Conservation (phyloP, 2,888 invertebrate genomes). For the Pristionchus fissidentatus region DNA sequence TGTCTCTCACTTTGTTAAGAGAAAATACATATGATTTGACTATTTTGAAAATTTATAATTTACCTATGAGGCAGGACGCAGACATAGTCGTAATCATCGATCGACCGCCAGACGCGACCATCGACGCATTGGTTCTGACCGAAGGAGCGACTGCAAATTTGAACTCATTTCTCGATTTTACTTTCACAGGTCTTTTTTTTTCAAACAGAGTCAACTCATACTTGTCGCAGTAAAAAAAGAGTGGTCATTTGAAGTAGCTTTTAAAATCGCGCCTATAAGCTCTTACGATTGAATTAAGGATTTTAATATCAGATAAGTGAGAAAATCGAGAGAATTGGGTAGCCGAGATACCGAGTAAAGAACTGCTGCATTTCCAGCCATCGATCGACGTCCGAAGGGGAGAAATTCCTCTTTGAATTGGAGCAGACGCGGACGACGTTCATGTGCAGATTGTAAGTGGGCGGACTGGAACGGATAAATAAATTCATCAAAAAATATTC, state of each 20-base stretch:
- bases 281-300: no score
- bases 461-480: neutral
- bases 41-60: neutral
- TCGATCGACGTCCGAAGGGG: neutral
- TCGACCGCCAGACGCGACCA: slow-evolving; percentile 68
- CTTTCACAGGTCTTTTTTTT: neutral
- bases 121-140: slow-evolving; percentile 69
- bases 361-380: slow-evolving; percentile 33
- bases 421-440: slow-evolving; percentile 19
- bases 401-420: slow-evolving; percentile 4
- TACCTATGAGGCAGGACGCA: slow-evolving; percentile 66
- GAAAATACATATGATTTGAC: neutral
- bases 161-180: neutral
- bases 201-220: no score
- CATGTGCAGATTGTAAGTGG: neutral
- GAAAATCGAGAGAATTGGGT: neutral
- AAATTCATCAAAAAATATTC: neutral
- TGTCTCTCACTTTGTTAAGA: neutral
- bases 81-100: slow-evolving; percentile 74
- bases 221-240: no score
- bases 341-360: neutral
- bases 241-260: no score
- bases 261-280: no score
- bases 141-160: slow-evolving; percentile 58
- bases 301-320: no score